These are phyloP conservation scores for Vanessa atalanta DNA, from an alignment of 1,140 invertebrate species.

Conservation along the genomic window DNA sequence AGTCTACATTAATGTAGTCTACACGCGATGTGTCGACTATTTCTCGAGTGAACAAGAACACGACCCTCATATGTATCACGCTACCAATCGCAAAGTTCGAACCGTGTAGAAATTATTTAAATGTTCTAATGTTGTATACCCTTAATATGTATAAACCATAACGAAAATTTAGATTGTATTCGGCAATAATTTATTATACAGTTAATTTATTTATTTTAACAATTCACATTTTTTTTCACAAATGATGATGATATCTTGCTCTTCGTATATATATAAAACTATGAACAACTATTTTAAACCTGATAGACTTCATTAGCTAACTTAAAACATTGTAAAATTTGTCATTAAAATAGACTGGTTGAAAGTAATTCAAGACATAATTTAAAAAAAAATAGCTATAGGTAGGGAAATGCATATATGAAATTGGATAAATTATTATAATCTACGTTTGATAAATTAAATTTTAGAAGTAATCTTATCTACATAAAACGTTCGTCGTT, in stretches of 20 bases:
- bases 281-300: no score
- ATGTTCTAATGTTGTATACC: not conserved
- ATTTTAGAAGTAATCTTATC: not conserved
- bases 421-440: not conserved
- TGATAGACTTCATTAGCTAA: no score
- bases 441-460: not conserved
- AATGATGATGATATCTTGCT: no score
- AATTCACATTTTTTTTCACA: no score
- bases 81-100: not conserved
- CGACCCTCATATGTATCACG: not conserved
- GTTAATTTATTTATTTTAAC: no score
- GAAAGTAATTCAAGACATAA: no score
- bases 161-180: not conserved
- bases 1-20: conserved; percentile 2
- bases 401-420: no score
- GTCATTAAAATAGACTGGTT: no score
- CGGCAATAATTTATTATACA: no score
- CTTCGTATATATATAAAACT: no score
- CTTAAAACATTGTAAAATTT: no score
- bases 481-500: not conserved
- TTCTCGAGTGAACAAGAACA: not conserved
- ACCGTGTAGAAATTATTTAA: not conserved
- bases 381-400: no score
- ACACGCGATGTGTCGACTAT: not conserved
- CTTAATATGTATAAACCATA: not conserved